A percentile compares a stretch with the other conserved stretches of the same genome.
Evolutionary conservation across 2,888 invertebrate genomes (phyloP).

Genomic region (Catonia carolina): DNA sequence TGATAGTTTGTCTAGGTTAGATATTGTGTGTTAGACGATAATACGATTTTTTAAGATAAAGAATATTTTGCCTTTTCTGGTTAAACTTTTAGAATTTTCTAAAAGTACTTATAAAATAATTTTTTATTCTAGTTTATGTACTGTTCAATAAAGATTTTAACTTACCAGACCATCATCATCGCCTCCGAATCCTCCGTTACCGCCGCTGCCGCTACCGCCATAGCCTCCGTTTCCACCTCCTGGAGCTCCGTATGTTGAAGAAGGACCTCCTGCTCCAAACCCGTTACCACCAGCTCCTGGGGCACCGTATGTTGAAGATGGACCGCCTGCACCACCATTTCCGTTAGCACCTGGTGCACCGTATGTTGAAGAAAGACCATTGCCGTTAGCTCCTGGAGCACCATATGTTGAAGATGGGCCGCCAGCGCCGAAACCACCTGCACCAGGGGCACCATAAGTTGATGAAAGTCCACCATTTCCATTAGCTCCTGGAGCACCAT

Average conservation of each 20-base stretch:
- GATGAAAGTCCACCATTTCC: conserved; percentile 21
- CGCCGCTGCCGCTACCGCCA: conserved; percentile 23
- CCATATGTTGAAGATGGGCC: conserved; percentile 22
- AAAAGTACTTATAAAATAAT: too few relatives aligned
- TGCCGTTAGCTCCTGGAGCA: conserved; percentile 21
- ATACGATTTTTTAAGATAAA: too few relatives aligned
- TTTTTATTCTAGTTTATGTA: too few relatives aligned
- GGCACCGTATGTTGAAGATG: conserved; percentile 29
- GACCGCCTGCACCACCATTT: conserved; percentile 15
- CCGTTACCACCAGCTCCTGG: conserved; percentile 24
- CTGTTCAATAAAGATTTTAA: too few relatives aligned
- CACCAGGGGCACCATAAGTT: conserved; percentile 9
- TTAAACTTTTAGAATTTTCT: too few relatives aligned
- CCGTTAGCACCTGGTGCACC: conserved; percentile 25
- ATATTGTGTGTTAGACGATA: too few relatives aligned
- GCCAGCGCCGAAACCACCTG: neutral
- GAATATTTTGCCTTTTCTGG: too few relatives aligned
- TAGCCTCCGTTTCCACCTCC: conserved; percentile 14
- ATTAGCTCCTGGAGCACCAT: conserved; percentile 28
- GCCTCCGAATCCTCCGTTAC: conserved; percentile 18
- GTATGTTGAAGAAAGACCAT: conserved; percentile 23
- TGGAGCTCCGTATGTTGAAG: conserved; percentile 24
- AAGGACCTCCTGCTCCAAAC: conserved; percentile 25
- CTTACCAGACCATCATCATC: conserved; percentile 16
- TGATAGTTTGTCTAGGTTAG: too few relatives aligned